Evolutionary conservation across 2,797 vertebrate species (phyloP), one percentile per base, ranked within the genome.

Genomic region (Pipistrellus kuhlii): DNA sequence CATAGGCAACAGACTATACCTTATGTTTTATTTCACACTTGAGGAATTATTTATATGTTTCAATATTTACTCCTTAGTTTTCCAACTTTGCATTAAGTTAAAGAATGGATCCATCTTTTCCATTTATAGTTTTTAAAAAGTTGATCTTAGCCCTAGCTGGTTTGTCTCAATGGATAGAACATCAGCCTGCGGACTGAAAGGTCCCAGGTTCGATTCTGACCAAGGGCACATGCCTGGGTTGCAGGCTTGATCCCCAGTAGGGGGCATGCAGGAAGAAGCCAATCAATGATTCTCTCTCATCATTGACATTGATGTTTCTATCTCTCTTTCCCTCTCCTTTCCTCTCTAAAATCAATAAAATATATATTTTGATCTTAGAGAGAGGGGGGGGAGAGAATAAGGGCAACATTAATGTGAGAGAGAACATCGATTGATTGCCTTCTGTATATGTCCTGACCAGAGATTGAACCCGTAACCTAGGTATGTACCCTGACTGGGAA

Each of bases 61-160:
- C 59, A 91, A 71, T 82, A 64, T 83, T 91, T 86, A 88, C 25
- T 82, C 8, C 20, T 88, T 80, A 48, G 35, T 57, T 81, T 91
- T 78, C 8, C 38, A 78, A 80, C 46, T 93, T 83, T 46, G 17
- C 32, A 94, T 41, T 66, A 89, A 51, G 66, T 75, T 78, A 62
- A 55, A 88, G 64, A 90, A 87, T 41, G 20, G n/a, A 62, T 85
- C 69, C 38, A 85, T 46, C 0, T 93, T 96, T 95, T 91, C 83
- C 55, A 68, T 91, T 97, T 92, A 73, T 85, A 69, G 32, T 66
- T 66, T n/a, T 64, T 64, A 32, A 66, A 66, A 66, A 32, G 32
- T 9, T 32, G 15, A 66, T 66, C n/a, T 66, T 66, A 66, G 17
- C 44, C 44, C 10, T 44, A 11, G 10, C 44, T 44, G 44, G 44